These are phyloP conservation scores for Falco berigora DNA, from an alignment of 2,797 vertebrate genomes.

Conservation along the genomic window DNA sequence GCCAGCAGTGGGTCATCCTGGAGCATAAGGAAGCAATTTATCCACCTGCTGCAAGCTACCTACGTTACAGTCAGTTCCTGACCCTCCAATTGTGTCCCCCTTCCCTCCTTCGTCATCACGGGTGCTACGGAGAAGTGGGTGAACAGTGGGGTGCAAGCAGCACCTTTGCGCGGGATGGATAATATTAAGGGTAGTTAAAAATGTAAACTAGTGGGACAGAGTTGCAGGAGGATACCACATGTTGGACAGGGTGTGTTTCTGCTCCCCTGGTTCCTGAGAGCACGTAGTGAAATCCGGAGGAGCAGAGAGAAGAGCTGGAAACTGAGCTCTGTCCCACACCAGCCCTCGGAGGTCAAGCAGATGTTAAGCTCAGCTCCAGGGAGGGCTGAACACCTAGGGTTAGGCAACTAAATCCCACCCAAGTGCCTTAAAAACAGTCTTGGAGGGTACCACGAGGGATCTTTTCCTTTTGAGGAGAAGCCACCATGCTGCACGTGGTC, in stretches of 20 bases:
- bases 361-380: background rate
- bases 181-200: background rate
- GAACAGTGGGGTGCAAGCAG: background rate
- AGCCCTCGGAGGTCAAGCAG: background rate
- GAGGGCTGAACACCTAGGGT: background rate
- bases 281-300: background rate
- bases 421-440: background rate
- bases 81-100: background rate
- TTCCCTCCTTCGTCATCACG: background rate
- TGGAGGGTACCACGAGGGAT: background rate
- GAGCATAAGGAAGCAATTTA: background rate
- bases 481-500: rapidly evolving
- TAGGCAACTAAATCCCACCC: background rate
- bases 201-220: background rate
- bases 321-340: background rate
- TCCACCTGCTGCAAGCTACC: background rate
- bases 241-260: background rate
- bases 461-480: background rate
- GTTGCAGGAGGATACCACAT: background rate
- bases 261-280: background rate
- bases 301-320: background rate
- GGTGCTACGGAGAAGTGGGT: background rate
- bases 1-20: background rate
- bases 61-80: background rate
- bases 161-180: background rate